Evolutionary conservation across 2,113 vertebrate genomes (phyloP), one percentile per base, ranked within the genome.

Genomic region (Apistogramma diplotaenia): DNA sequence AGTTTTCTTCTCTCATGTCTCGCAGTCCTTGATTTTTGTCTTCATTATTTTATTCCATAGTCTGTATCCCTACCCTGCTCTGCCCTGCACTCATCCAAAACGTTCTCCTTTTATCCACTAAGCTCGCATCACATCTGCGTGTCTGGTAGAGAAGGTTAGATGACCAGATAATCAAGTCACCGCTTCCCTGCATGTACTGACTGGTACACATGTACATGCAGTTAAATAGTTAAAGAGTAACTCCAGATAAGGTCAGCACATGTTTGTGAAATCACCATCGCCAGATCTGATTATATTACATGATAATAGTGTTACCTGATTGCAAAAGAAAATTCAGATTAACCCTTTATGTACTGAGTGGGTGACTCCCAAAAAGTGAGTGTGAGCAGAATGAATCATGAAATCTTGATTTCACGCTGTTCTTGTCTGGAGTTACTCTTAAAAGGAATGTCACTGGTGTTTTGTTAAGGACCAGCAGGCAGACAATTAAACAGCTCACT

Each of bases 1-100:
- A n/a, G 37, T 83, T 81, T 83, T 79, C 11, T 73, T 82, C 23
- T 46, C 51, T 37, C 31, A 2, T 56, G 13, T 65, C 43, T 85
- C 53, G 62, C 71, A 25, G 13, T 77, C 72, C 67, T 71, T 65
- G 61, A 89, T 90, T 74, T 27, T 67, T 80, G 21, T 80, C 74
- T 78, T 82, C 46, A 82, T 87, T 74, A 55, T 61, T 77, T 54
- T 56, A 7, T 83, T 70, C 53, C 43, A 55, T 11, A 67, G 40
- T 83, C 57, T 73, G 73, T 25, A 73, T 65, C 70, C 62, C 13
- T 23, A 11, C 84, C 76, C 79, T 67, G 81, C 80, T 29, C 33
- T 67, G 12, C 13, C 29, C 7, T 46, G 51, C 37, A 35, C 55
- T 79, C 77, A 40, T 80, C 60, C 53, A 1, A 65, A 53, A 33